phyloP scores from a whole-genome alignment of 1,140 invertebrate species.

The Panagrolaimus sp. region DNA sequence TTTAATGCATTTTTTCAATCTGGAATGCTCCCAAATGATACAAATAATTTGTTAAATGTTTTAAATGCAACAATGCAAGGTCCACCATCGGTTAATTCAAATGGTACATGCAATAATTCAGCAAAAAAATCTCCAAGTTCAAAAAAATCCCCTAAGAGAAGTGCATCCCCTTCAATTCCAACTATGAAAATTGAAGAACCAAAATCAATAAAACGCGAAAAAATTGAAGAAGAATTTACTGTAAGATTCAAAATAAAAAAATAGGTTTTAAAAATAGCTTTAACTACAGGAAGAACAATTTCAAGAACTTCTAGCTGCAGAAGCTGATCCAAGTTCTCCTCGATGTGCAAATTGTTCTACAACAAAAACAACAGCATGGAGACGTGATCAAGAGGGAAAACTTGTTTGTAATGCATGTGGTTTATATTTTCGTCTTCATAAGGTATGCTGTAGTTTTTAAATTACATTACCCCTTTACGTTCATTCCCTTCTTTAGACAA shows the following conservation, averaged over 20 bases:
- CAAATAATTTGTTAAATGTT: neutral
- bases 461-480: slow-evolving; percentile 2
- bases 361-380: slow-evolving; percentile 57
- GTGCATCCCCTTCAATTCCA: slow-evolving; percentile 8
- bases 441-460: slow-evolving; percentile 30
- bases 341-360: slow-evolving; percentile 52
- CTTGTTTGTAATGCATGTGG: slow-evolving; percentile 57
- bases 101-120: neutral
- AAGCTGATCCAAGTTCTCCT: slow-evolving; percentile 13
- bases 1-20: slow-evolving; percentile 1
- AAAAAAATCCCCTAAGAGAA: slow-evolving; percentile 14
- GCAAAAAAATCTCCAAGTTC: slow-evolving; percentile 4
- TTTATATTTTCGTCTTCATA: slow-evolving; percentile 53
- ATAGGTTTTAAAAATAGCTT: neutral
- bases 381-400: slow-evolving; percentile 43
- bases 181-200: neutral
- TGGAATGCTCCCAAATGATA: slow-evolving; percentile 1
- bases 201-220: neutral
- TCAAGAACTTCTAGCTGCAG: neutral
- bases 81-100: neutral
- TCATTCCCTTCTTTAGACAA: slow-evolving; percentile 44
- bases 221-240: slow-evolving; percentile 10
- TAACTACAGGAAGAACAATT: neutral
- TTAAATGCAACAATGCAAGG: neutral
- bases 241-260: neutral